Evolutionary conservation across 2,888 invertebrate genomes (phyloP).

Genomic region (Patella pellucida): DNA sequence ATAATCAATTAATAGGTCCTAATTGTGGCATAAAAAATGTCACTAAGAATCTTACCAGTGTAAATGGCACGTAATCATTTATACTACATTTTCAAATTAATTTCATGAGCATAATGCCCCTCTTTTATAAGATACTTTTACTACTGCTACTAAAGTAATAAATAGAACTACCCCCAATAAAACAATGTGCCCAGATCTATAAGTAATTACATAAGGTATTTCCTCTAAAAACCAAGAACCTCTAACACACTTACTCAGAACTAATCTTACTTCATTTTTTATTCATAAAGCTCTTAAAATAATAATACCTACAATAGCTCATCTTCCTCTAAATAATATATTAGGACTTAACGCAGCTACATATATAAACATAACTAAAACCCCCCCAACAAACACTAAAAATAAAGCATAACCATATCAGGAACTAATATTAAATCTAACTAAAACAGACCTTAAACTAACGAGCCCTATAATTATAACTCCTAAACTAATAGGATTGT

Average conservation of each 20-base stretch:
- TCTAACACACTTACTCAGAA: not conserved
- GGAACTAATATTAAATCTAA: slow-evolving; percentile 7
- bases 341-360: slow-evolving; percentile 40
- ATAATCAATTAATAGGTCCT: slow-evolving; percentile 27
- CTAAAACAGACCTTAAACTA: not conserved
- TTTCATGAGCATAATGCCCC: no score
- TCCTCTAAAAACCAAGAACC: not conserved
- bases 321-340: slow-evolving; percentile 1
- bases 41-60: no score
- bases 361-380: slow-evolving; percentile 47
- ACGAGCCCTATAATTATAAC: not conserved
- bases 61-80: no score
- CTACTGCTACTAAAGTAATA: slow-evolving; percentile 40
- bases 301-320: slow-evolving; percentile 19
- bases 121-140: slow-evolving; percentile 34
- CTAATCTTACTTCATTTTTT: no score
- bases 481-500: slow-evolving; percentile 15
- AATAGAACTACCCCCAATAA: slow-evolving; percentile 36
- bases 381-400: slow-evolving; percentile 44
- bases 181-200: slow-evolving; percentile 19
- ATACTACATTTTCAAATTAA: not conserved
- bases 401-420: slow-evolving; percentile 40
- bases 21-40: no score
- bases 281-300: not conserved
- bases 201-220: not conserved